Percentiles rank a stretch among this genome's conserved stretches.
Conservation (phyloP, 2,113 vertebrate genomes). For the Platysteira castanea region DNA sequence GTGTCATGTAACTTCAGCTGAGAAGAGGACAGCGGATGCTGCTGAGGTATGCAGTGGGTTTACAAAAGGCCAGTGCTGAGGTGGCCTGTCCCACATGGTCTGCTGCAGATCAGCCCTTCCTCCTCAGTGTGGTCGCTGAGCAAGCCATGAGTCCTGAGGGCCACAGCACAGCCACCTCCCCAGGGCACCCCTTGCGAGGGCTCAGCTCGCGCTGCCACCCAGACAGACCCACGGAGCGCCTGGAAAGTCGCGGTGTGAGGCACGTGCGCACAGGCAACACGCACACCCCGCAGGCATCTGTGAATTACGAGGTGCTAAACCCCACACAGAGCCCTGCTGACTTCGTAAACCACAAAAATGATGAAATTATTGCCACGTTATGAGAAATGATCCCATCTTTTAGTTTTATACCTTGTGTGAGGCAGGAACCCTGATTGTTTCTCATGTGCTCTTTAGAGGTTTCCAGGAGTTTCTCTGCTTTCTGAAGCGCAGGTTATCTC, state of each 20-base stretch:
- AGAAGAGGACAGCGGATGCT: not conserved
- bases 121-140: accelerated
- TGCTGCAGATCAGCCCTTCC: not conserved
- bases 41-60: not conserved
- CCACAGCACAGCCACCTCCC: not conserved
- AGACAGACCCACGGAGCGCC: accelerated
- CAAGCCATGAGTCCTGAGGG: accelerated
- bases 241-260: accelerated
- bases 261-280: not conserved
- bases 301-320: not conserved
- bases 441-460: not conserved
- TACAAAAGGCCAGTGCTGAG: not conserved
- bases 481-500: not conserved
- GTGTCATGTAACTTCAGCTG: not conserved
- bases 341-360: slow-evolving; percentile 34
- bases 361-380: not conserved
- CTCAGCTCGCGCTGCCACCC: not conserved
- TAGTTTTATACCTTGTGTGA: not conserved
- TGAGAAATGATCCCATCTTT: not conserved
- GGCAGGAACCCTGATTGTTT: not conserved
- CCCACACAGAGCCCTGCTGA: not conserved
- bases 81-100: not conserved
- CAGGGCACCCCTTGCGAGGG: not conserved
- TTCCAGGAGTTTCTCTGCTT: not conserved
- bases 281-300: not conserved